These are phyloP conservation scores for Calameuta idolon DNA, from an alignment of 2,888 invertebrate species.

Conservation along the genomic window DNA sequence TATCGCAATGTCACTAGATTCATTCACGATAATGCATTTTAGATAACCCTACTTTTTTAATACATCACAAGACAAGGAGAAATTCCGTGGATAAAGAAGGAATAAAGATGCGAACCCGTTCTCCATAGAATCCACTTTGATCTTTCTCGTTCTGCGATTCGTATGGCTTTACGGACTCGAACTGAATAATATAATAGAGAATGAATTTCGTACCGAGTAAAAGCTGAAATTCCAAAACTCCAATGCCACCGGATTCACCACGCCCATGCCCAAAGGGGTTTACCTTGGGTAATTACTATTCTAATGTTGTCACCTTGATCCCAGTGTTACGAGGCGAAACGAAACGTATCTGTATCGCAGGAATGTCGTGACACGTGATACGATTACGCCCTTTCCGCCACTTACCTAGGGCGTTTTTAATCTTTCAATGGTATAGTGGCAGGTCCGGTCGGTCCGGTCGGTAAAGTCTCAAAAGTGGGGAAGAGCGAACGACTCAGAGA, in stretches of 20 bases:
- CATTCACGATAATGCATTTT: too few species aligned
- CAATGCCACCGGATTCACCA: conserved; percentile 23
- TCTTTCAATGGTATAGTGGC: background rate
- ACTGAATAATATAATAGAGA: background rate
- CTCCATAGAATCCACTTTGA: background rate
- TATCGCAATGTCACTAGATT: background rate
- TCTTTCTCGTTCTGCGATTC: background rate
- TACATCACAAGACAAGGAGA: background rate
- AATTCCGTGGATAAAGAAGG: background rate
- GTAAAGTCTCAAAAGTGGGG: background rate
- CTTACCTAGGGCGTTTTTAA: background rate
- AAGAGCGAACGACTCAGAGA: too few species aligned
- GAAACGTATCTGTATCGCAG: background rate
- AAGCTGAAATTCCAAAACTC: background rate
- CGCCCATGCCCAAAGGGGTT: conserved; percentile 30
- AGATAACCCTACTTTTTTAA: too few species aligned
- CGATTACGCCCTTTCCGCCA: background rate
- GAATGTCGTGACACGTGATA: background rate
- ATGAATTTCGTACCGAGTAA: background rate
- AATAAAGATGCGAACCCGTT: background rate
- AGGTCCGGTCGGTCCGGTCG: too few species aligned
- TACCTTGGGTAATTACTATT: background rate
- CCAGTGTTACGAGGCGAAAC: conserved; percentile 14
- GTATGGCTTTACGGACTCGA: background rate
- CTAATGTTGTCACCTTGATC: conserved; percentile 33